phyloP scores from a whole-genome alignment of 2,888 invertebrate genomes.

The Amphipyra tragopoginis region DNA sequence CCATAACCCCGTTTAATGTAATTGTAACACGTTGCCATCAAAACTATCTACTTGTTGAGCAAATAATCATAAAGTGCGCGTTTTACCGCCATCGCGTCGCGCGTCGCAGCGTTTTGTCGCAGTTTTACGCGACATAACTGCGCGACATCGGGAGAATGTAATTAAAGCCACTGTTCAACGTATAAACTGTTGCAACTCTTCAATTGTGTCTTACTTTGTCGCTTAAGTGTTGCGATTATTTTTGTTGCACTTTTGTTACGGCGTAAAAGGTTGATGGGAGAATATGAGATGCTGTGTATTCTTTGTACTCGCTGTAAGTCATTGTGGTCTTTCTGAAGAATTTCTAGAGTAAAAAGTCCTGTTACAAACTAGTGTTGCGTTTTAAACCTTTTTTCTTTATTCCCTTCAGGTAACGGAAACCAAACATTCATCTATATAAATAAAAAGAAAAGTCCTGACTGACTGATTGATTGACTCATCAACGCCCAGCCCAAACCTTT shows the following conservation, averaged over 20 bases:
- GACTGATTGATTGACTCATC: too few species aligned
- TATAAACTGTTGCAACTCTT: conserved; percentile 73
- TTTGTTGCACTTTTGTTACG: conserved; percentile 54
- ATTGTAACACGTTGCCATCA: conserved; percentile 56
- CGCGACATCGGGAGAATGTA: conserved; percentile 57
- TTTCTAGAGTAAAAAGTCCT: too few species aligned
- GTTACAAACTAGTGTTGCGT: too few species aligned
- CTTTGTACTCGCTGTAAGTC: neutral
- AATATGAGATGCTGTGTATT: neutral
- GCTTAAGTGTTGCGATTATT: conserved; percentile 63
- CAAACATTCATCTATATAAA: too few species aligned
- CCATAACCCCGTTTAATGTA: conserved; percentile 52
- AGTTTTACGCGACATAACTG: conserved; percentile 55
- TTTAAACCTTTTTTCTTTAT: too few species aligned
- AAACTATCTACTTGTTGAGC: conserved; percentile 77
- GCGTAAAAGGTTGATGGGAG: conserved; percentile 28
- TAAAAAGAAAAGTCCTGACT: too few species aligned
- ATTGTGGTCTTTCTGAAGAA: neutral
- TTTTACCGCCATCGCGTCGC: conserved; percentile 52
- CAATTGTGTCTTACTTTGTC: conserved; percentile 72
- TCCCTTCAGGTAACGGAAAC: too few species aligned
- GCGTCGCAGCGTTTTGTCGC: conserved; percentile 58
- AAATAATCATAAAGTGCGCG: conserved; percentile 78
- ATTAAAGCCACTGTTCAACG: conserved; percentile 57
- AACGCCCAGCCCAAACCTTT: too few species aligned